Percentiles rank a stretch among this genome's conserved stretches.
phyloP scores from a whole-genome alignment of 2,888 invertebrate species.

The Eupithecia insigniata region DNA sequence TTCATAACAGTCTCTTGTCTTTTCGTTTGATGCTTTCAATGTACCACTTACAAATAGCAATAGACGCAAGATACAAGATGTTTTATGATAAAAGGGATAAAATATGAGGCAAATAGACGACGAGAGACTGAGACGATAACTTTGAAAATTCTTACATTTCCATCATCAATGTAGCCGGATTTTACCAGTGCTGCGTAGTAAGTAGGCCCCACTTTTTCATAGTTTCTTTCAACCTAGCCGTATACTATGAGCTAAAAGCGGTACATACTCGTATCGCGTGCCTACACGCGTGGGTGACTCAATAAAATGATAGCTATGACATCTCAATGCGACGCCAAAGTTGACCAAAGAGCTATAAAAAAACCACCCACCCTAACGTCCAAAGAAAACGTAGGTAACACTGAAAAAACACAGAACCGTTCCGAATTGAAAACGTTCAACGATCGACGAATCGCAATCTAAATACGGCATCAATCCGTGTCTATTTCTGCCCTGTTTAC shows the following conservation, averaged over 20 bases:
- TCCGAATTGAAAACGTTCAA: neutral
- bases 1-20: neutral
- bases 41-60: neutral
- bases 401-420: neutral
- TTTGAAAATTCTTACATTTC: neutral
- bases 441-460: neutral
- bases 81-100: neutral
- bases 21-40: neutral
- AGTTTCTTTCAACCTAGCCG: neutral
- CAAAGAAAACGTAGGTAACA: neutral
- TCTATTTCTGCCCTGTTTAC: slow-evolving; percentile 3
- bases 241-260: neutral
- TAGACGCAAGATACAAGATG: neutral
- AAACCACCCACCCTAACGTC: neutral
- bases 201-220: neutral
- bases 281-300: neutral
- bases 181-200: neutral
- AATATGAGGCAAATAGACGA: neutral
- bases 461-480: neutral
- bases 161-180: neutral
- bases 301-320: neutral
- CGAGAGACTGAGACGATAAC: neutral
- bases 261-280: no score
- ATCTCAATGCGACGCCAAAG: neutral
- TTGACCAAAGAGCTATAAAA: neutral